phyloP scores from a whole-genome alignment of 2,888 invertebrate species.

The Ecliptopera silaceata region DNA sequence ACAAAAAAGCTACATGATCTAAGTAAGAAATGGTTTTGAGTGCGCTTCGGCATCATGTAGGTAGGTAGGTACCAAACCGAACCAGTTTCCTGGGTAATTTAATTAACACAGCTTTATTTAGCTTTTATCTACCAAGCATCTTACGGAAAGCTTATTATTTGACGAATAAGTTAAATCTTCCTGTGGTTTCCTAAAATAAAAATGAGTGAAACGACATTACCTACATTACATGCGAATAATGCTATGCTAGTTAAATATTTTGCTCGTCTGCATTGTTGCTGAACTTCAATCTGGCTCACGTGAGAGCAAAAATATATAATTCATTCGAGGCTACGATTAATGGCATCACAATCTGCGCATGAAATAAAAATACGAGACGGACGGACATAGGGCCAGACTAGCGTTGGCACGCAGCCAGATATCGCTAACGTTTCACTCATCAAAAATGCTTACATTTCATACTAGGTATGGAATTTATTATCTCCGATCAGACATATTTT shows the following conservation, averaged over 20 bases:
- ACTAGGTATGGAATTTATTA: constrained; percentile 35
- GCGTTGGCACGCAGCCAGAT: constrained; percentile 66
- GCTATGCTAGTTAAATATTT: constrained; percentile 27
- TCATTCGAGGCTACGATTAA: constrained; percentile 55
- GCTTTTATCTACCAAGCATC: neutral
- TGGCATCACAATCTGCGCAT: constrained; percentile 61
- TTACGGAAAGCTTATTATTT: too few relatives aligned
- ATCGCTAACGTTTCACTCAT: constrained; percentile 64
- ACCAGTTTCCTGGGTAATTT: neutral
- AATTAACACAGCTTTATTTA: neutral
- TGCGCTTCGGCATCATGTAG: neutral
- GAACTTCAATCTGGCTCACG: constrained; percentile 37
- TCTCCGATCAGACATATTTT: constrained; percentile 41
- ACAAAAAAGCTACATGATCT: neutral
- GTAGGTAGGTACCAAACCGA: neutral
- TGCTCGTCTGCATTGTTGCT: constrained; percentile 26
- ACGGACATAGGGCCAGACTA: constrained; percentile 54
- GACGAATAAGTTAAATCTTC: too few relatives aligned
- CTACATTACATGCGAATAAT: constrained; percentile 17
- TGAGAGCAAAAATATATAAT: constrained; percentile 43
- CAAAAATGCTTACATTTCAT: constrained; percentile 51
- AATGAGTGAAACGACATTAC: constrained; percentile 19
- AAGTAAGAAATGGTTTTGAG: too few relatives aligned
- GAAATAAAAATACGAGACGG: constrained; percentile 66
- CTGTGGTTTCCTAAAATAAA: neutral